Percentiles rank a stretch among this genome's conserved stretches.
phyloP scores from a whole-genome alignment of 2,888 invertebrate species.

The Elegia similella region DNA sequence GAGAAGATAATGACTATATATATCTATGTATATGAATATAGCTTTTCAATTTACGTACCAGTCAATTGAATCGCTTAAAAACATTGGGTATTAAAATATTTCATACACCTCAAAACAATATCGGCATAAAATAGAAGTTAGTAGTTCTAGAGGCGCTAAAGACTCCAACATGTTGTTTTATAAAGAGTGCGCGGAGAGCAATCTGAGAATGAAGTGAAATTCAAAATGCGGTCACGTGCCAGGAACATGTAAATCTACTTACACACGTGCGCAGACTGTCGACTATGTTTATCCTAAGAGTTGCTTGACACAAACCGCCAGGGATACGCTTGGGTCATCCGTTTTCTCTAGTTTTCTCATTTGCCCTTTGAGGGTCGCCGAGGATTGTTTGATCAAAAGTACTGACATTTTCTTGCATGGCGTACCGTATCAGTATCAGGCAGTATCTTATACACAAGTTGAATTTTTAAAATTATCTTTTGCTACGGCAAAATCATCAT shows the following conservation, averaged over 20 bases:
- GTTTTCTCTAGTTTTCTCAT: conserved; percentile 7
- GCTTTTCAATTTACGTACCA: no score
- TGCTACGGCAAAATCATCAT: no score
- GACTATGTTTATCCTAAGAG: conserved; percentile 43
- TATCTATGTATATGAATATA: no score
- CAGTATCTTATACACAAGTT: no score
- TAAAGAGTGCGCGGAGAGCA: conserved; percentile 46
- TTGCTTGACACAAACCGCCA: conserved; percentile 31
- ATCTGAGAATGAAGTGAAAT: conserved; percentile 56
- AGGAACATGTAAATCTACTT: conserved; percentile 75
- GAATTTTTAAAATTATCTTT: no score
- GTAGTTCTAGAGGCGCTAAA: not conserved
- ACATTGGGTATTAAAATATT: no score
- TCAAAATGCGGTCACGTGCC: conserved; percentile 72
- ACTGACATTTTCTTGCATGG: not conserved
- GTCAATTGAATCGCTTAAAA: no score
- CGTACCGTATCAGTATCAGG: no score
- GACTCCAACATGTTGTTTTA: conserved; percentile 26
- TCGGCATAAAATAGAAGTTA: not conserved
- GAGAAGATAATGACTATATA: no score
- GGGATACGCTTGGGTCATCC: conserved; percentile 15
- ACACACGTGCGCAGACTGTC: conserved; percentile 57
- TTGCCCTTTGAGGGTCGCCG: not conserved
- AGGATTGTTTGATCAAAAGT: not conserved
- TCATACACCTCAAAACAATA: no score